These are phyloP conservation scores for Hydropsyche betteni DNA, from an alignment of 2,888 invertebrate genomes.

Conservation along the genomic window DNA sequence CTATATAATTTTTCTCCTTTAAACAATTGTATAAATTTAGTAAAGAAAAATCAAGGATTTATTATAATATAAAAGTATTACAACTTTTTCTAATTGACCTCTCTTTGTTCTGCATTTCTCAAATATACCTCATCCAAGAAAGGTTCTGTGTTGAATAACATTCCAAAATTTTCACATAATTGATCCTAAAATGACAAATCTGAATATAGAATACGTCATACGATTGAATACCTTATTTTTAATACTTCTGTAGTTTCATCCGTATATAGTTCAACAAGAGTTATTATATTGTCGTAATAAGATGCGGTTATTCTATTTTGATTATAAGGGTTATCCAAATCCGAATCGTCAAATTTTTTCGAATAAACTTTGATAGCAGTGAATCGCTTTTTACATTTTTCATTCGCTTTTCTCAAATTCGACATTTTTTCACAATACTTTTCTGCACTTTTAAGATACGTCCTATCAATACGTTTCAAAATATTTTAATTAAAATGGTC, in stretches of 20 bases:
- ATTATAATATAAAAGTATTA: no score
- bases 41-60: no score
- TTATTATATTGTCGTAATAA: background rate
- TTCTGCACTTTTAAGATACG: background rate
- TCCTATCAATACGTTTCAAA: background rate
- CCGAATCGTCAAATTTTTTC: background rate
- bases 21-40: no score
- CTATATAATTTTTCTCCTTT: background rate
- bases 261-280: background rate
- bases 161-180: no score
- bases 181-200: no score
- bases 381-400: background rate
- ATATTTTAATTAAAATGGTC: background rate
- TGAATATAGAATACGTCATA: no score
- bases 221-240: no score
- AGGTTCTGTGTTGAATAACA: no score
- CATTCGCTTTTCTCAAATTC: background rate
- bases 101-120: no score
- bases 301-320: no score
- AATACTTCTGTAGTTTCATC: background rate
- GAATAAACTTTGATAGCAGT: background rate
- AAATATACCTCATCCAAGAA: no score
- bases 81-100: no score
- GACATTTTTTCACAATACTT: constrained; percentile 5
- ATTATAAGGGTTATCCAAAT: background rate